Evolutionary conservation across 2,797 vertebrate species (phyloP), one percentile per base, ranked within the genome.

Genomic region (Chaunax sp.): DNA sequence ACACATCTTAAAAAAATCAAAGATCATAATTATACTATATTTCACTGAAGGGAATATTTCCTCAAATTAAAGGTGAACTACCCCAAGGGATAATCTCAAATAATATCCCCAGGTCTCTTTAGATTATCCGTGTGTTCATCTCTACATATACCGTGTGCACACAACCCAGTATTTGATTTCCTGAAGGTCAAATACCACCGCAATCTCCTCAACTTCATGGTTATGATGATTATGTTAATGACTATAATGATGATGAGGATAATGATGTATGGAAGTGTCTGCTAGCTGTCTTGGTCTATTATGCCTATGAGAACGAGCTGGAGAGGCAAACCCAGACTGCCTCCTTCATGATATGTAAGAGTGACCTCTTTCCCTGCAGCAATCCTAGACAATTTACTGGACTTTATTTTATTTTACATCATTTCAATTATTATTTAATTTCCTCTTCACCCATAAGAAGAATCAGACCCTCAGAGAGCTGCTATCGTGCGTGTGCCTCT

Each of bases 151-250:
- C 28, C 50, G 10, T 57, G 18, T 37, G 20, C 43, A 28, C 16
- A 43, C 23, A 12, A 15, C 15, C 30, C 13, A 26, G 12, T 49
- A 28, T 75, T 71, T 64, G 13, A 72, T 49, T 57, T 64, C 19
- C 26, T 76, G 53, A 72, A 67, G 55, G 62, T 86, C 55, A 80
- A 69, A 81, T 59, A 68, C 52, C 54, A 67, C 43, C 43, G 46
- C 63, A 53, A 37, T 80, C 63, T 74, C 53, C 58, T 62, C 60
- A 15, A 25, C 43, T 66, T 79, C 67, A 80, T 79, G 68, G 77
- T 77, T n/a, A 64, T 69, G 54, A 69, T 83, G 33, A 75, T 84
- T 67, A 75, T 69, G 60, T 49, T 85, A 54, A 80, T 80, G 68
- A 77, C 67, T 51, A 60, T 73, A 55, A 82, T 81, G 56, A 76